A percentile compares a stretch with the other conserved stretches of the same genome.
Evolutionary conservation across 1,140 invertebrate genomes (phyloP).

Genomic region (Harpegnathos saltator): DNA sequence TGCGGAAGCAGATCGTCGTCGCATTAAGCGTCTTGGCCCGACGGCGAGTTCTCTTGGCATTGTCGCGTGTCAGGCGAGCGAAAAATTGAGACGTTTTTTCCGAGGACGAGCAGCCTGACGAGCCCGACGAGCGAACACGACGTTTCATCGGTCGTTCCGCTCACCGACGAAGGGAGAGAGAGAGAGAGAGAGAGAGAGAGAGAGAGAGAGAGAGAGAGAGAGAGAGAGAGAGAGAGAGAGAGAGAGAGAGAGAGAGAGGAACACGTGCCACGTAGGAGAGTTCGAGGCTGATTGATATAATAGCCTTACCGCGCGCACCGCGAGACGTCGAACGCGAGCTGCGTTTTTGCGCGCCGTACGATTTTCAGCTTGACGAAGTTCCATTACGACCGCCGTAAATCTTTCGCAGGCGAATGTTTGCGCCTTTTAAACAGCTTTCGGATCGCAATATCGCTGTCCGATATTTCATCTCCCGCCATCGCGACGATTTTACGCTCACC

Average conservation of each 20-base stretch:
- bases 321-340: slow-evolving; percentile 17
- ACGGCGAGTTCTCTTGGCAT: slow-evolving; percentile 9
- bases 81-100: slow-evolving; percentile 60
- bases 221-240: too few relatives aligned
- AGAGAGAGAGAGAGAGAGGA: not conserved
- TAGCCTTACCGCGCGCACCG: not conserved
- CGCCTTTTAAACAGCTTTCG: slow-evolving; percentile 27
- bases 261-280: slow-evolving; percentile 14
- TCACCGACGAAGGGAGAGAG: too few relatives aligned
- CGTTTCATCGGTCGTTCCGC: slow-evolving; percentile 24
- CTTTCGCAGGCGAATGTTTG: slow-evolving; percentile 21
- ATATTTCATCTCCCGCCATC: not conserved
- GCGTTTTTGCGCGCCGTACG: not conserved
- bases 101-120: too few relatives aligned
- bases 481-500: too few relatives aligned
- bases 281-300: slow-evolving; percentile 47
- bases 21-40: slow-evolving; percentile 12
- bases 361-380: slow-evolving; percentile 44
- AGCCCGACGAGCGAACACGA: slow-evolving; percentile 30
- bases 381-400: slow-evolving; percentile 49
- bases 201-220: too few relatives aligned
- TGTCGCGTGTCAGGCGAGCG: slow-evolving; percentile 37
- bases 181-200: too few relatives aligned
- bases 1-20: slow-evolving; percentile 12
- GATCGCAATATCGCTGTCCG: slow-evolving; percentile 15